A percentile compares a stretch with the other conserved stretches of the same genome.
Evolutionary conservation across 2,113 vertebrate genomes (phyloP).

Genomic region (Phalacrocorax carbo): DNA sequence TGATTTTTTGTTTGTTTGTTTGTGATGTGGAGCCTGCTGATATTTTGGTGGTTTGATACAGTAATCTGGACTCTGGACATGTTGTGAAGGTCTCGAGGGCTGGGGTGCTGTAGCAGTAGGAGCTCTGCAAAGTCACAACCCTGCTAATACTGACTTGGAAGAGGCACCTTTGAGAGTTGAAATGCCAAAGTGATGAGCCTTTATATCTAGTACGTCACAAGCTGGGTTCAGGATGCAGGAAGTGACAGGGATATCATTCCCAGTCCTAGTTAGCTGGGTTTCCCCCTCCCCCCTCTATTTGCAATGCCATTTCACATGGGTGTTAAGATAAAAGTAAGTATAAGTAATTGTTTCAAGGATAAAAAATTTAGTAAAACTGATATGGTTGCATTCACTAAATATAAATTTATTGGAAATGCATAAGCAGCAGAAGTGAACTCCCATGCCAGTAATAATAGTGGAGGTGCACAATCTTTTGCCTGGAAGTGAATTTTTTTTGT

Average conservation of each 20-base stretch:
- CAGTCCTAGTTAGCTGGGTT: rapidly evolving
- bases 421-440: neutral
- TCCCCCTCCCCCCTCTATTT: neutral
- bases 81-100: neutral
- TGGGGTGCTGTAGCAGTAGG: neutral
- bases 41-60: neutral
- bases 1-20: neutral
- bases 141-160: neutral
- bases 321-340: neutral
- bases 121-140: neutral
- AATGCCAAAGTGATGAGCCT: neutral
- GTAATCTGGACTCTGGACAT: too few species aligned
- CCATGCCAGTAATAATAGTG: neutral
- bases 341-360: neutral
- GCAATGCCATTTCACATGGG: neutral
- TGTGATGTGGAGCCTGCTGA: neutral
- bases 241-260: neutral
- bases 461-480: neutral
- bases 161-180: neutral
- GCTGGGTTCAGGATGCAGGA: neutral
- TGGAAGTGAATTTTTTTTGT: neutral
- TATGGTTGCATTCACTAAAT: neutral
- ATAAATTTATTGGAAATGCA: neutral
- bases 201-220: neutral
- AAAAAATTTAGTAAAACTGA: neutral